Evolutionary conservation across 1,140 invertebrate species (phyloP).

Genomic region (Leptinotarsa lineolata): DNA sequence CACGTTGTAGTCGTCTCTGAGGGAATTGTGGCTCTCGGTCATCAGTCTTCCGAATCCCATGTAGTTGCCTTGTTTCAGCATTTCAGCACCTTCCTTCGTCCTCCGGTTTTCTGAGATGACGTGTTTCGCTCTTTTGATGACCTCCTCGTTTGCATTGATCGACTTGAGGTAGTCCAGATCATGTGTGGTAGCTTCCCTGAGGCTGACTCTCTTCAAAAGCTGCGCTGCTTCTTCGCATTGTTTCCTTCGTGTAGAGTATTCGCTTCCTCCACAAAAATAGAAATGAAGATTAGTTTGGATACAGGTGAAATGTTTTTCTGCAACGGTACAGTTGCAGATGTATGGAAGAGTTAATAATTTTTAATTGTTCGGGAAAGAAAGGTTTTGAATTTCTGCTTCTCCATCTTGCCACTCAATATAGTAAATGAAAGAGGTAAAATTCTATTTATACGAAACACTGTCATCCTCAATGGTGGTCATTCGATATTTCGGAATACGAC

Average conservation of each 20-base stretch:
- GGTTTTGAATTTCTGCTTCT: too few relatives aligned
- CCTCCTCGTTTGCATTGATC: constrained; percentile 61
- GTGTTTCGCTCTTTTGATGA: constrained; percentile 76
- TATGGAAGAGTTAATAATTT: too few relatives aligned
- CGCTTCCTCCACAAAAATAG: constrained; percentile 60
- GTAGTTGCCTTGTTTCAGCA: constrained; percentile 71
- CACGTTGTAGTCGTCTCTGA: constrained; percentile 86
- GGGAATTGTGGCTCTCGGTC: constrained; percentile 83
- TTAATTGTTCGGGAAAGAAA: too few relatives aligned
- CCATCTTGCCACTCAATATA: too few relatives aligned
- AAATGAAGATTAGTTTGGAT: too few relatives aligned
- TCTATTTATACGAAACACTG: too few relatives aligned
- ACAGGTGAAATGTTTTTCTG: too few relatives aligned
- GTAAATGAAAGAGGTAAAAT: too few relatives aligned
- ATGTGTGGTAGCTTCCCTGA: constrained; percentile 67
- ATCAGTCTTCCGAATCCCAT: constrained; percentile 78
- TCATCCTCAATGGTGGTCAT: too few relatives aligned
- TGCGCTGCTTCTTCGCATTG: constrained; percentile 80
- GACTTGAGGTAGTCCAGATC: constrained; percentile 57
- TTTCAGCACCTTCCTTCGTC: constrained; percentile 71
- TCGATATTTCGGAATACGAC: too few relatives aligned
- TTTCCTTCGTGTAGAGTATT: constrained; percentile 78
- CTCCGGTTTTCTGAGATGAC: constrained; percentile 86
- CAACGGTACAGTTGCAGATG: too few relatives aligned
- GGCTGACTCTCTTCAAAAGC: constrained; percentile 70